Evolutionary conservation across 2,113 vertebrate genomes (phyloP).

Genomic region (Gasterosteus aculeatus): DNA sequence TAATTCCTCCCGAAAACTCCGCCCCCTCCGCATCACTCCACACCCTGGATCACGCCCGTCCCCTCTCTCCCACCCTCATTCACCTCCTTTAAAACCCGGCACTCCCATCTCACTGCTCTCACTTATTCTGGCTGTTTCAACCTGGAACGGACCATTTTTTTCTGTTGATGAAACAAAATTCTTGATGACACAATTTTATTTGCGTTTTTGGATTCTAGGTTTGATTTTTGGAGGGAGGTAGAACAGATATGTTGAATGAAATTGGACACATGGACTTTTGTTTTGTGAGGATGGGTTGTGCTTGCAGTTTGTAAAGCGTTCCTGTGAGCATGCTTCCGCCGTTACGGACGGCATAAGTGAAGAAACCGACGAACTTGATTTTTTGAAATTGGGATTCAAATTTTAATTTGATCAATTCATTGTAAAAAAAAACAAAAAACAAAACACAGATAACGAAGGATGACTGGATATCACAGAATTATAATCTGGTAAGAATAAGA

Average conservation of each 20-base stretch:
- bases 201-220: slow-evolving; percentile 33
- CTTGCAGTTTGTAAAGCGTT: slow-evolving; percentile 14
- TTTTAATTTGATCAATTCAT: slow-evolving; percentile 33
- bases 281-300: slow-evolving; percentile 32
- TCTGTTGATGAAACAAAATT: slow-evolving; percentile 4
- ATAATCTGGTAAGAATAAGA: slow-evolving; percentile 67
- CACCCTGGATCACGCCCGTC: slow-evolving; percentile 65
- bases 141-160: slow-evolving; percentile 58
- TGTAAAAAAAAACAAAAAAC: slow-evolving; percentile 3
- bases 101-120: slow-evolving; percentile 67
- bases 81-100: slow-evolving; percentile 82
- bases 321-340: slow-evolving; percentile 52
- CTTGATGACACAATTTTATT: slow-evolving; percentile 21
- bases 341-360: slow-evolving; percentile 28
- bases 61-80: slow-evolving; percentile 67
- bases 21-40: slow-evolving; percentile 61
- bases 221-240: slow-evolving; percentile 4
- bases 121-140: slow-evolving; percentile 61
- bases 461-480: slow-evolving; percentile 43
- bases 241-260: slow-evolving; percentile 15
- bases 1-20: slow-evolving; percentile 31
- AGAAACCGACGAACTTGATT: slow-evolving; percentile 23
- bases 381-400: slow-evolving; percentile 47
- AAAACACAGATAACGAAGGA: background rate
- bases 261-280: slow-evolving; percentile 41